A percentile compares a stretch with the other conserved stretches of the same genome.
These are phyloP conservation scores for Holacanthus passer DNA, from an alignment of 2,113 vertebrate species.

Conservation along the genomic window DNA sequence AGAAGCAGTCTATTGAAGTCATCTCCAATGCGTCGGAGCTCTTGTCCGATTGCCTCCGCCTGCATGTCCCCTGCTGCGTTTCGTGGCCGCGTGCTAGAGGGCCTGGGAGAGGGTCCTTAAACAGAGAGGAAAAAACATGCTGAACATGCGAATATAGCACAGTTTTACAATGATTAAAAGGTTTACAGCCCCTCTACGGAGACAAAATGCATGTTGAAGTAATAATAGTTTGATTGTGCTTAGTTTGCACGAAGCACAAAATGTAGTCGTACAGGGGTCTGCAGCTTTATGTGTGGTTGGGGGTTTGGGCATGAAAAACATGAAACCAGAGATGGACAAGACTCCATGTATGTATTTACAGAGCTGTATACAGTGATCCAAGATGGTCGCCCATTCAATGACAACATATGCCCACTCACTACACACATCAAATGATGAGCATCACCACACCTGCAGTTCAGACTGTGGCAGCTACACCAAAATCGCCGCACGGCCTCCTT, in stretches of 20 bases:
- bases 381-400: background rate
- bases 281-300: slow-evolving; percentile 12
- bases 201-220: background rate
- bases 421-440: background rate
- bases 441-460: slow-evolving; percentile 1
- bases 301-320: slow-evolving; percentile 13
- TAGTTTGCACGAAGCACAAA: background rate
- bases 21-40: slow-evolving; percentile 91
- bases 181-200: background rate
- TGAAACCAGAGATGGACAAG: slow-evolving; percentile 9
- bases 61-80: slow-evolving; percentile 83
- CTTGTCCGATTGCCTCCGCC: slow-evolving; percentile 87
- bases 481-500: background rate
- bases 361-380: background rate
- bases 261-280: background rate
- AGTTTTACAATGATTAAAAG: background rate
- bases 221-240: background rate
- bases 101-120: slow-evolving; percentile 45
- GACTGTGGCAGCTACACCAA: background rate
- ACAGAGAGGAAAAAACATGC: slow-evolving; percentile 28
- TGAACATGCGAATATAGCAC: background rate
- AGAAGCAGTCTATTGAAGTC: slow-evolving; percentile 86
- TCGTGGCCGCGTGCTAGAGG: slow-evolving; percentile 45
- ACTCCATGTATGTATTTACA: background rate
- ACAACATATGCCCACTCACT: background rate